Base-by-base conservation (phyloP, 2,113 vertebrate species). In the Bos javanicus region DNA sequence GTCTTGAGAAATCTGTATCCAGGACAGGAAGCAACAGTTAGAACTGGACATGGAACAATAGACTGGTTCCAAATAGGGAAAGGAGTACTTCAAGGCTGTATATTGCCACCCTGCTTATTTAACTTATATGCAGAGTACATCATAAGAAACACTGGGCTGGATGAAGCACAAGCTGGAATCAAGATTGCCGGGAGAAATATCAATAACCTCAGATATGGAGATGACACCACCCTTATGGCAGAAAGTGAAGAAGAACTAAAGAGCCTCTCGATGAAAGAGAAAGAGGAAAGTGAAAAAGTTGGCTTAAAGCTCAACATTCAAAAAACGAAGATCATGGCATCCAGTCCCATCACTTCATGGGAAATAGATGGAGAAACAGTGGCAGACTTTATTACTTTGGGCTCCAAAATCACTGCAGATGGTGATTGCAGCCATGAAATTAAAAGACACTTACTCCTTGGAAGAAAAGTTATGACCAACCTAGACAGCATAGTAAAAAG, bases 71-170 rank as follows among this genome's bases (percentile, higher is more conserved):
- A 71, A 71, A 6, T 71, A 71, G 67, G 67, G 5, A 71, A 23
- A 71, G n/a, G 67, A 23, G 9, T 39, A 39, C 0, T 0, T 71
- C n/a, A 71, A 39, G 67, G 67, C n/a, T 39, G 67, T 71, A 6
- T 39, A 23, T 6, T 36, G n/a, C 36, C n/a, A 36, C 3, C 9
- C 19, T 36, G 17, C 19, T 39, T 36, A 71, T 71, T 39, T 71
- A 71, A 71, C n/a, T 71, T 71, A 6, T 1, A 36, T 23, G n/a
- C 67, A 36, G 67, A 71, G 9, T 12, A 36, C 67, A 21, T 71
- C 1, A 36, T 11, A 5, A 36, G 64, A 71, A 71, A 36, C 0
- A 2, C 64, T 36, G n/a, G n/a, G 0, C 1, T 36, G 19, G 64
- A 23, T 0, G n/a, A 71, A 71, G 64, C n/a, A 71, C n/a, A 23